phyloP scores from a whole-genome alignment of 2,113 vertebrate species.

The Sciurus niger region DNA sequence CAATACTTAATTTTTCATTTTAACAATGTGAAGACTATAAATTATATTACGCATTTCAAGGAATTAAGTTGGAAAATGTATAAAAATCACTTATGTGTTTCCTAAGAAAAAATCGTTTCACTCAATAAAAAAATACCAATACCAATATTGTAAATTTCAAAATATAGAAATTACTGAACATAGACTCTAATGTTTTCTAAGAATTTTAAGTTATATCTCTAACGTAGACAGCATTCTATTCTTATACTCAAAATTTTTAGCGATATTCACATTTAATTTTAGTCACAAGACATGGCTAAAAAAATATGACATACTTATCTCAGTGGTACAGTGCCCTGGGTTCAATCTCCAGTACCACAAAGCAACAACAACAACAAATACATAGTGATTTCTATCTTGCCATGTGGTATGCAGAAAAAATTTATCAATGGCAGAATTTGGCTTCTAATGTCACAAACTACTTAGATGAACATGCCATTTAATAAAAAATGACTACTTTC shows the following conservation, averaged over 20 bases:
- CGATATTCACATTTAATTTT: background rate
- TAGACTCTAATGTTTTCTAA: background rate
- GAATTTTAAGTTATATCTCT: background rate
- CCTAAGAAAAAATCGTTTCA: background rate
- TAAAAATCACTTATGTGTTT: slow-evolving; percentile 3
- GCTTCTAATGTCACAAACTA: slow-evolving; percentile 8
- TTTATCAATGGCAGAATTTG: slow-evolving; percentile 1
- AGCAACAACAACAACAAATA: background rate
- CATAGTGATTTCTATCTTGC: background rate
- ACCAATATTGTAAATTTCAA: background rate
- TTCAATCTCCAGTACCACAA: background rate
- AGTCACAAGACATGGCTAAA: background rate
- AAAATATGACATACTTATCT: background rate
- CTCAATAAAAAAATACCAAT: background rate
- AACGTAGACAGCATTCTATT: background rate
- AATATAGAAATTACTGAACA: background rate
- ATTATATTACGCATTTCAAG: slow-evolving; percentile 13
- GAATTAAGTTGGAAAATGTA: slow-evolving; percentile 6
- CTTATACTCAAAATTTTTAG: background rate
- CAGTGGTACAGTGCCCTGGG: background rate
- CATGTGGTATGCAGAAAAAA: background rate
- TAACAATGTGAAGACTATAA: background rate
- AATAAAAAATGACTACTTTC: slow-evolving; percentile 56
- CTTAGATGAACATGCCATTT: slow-evolving; percentile 8
- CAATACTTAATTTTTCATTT: background rate